Base-by-base conservation (phyloP, 2,797 vertebrate species). In the Pogonophryne albipinna region DNA sequence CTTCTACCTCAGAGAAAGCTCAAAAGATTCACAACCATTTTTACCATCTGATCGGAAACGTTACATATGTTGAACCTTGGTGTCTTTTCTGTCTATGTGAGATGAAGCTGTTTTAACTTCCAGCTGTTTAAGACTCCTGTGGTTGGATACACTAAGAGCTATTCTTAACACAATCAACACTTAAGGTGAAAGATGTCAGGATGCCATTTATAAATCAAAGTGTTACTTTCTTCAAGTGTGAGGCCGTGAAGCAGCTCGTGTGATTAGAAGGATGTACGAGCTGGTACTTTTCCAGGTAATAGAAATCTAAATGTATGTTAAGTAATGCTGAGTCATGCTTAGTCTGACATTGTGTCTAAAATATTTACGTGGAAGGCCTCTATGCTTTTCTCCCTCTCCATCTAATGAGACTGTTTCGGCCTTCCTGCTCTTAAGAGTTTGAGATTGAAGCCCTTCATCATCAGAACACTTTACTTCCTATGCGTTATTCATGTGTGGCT, bases 401-500 rank as follows among this genome's bases (percentile, higher is more conserved):
- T 57, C 76, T 77, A 57, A 53, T 74, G 82, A 78, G 82, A 79
- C 44, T 46, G 1, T 11, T 53, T 78, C 61, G 45, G 52, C 27
- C 66, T 38, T 4, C 52, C 56, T 64, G 51, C 42, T 11, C 59
- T 27, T 27, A 47, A 55, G 63, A 55, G 23, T 31, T 42, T 41
- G 61, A 27, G 56, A 71, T 76, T 55, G 73, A 66, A 66, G 56
- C 57, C 64, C 23, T 74, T 41, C 65, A 56, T 68, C 74, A 79
- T 74, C 71, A 66, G 80, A 83, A 80, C 80, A 70, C 77, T 89
- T 66, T 16, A 38, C 53, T 66, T 74, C 73, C 71, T 62, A 74
- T 85, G 38, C 84, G 67, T 86, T 71, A 80, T 85, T 88, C 80
- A 83, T 85, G 77, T 61, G 71, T 42, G 78, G 71, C 34, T 77